Conservation (phyloP, 2,797 vertebrate species). For the Pangasius krempfi region DNA sequence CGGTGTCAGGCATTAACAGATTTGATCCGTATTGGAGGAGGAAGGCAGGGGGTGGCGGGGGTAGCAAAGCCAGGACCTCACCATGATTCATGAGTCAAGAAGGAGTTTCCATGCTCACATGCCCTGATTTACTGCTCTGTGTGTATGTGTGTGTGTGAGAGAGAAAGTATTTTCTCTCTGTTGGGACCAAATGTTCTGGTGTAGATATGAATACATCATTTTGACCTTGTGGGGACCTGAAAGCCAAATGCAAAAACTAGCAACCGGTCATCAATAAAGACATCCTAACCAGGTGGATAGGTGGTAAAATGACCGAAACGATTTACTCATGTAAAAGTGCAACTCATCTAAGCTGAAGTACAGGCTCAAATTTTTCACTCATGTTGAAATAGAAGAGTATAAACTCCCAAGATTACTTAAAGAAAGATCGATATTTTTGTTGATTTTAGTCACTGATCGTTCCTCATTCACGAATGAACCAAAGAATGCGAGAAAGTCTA, state of each 20-base stretch:
- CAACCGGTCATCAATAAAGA: neutral
- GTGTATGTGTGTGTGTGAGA: neutral
- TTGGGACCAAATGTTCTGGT: neutral
- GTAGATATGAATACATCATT: neutral
- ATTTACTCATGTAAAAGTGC: too few relatives aligned
- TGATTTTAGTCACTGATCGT: too few relatives aligned
- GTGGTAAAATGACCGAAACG: too few relatives aligned
- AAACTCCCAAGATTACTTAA: too few relatives aligned
- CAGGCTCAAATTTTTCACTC: too few relatives aligned
- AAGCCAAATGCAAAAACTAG: neutral
- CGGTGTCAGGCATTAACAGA: conserved; percentile 72
- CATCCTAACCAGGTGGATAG: too few relatives aligned
- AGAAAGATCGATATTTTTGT: too few relatives aligned
- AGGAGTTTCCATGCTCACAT: conserved; percentile 56
- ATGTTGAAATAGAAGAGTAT: too few relatives aligned
- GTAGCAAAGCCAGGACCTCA: conserved; percentile 50
- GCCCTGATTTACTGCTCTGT: conserved; percentile 48
- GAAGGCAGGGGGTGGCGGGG: conserved; percentile 46
- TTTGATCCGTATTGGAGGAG: conserved; percentile 67
- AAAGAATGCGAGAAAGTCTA: neutral
- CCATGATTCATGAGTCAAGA: conserved; percentile 59
- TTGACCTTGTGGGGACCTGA: neutral
- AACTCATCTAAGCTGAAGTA: too few relatives aligned
- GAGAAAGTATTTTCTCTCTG: neutral
- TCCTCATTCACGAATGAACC: too few relatives aligned